Evolutionary conservation across 2,113 vertebrate genomes (phyloP).

Genomic region (Callithrix jacchus): DNA sequence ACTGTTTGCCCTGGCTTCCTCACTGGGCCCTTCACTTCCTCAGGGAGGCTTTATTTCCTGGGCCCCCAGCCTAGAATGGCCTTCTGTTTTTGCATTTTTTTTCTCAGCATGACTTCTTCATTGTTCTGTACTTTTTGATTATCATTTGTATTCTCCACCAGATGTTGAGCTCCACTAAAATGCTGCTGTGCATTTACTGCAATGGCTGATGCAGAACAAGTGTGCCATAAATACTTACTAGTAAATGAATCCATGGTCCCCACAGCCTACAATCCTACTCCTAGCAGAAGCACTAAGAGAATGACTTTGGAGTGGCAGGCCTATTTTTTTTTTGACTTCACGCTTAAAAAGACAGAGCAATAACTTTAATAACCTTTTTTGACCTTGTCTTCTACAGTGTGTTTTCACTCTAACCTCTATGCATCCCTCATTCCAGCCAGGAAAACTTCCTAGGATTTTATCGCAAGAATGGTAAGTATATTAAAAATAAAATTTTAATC

Average conservation of each 20-base stretch:
- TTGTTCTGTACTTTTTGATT: neutral
- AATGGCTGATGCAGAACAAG: neutral
- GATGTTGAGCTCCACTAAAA: neutral
- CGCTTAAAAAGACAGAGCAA: neutral
- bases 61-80: neutral
- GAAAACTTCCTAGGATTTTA: neutral
- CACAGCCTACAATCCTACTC: neutral
- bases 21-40: neutral
- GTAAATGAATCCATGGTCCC: neutral
- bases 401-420: neutral
- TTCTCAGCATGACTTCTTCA: neutral
- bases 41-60: neutral
- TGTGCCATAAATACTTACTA: neutral
- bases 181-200: neutral
- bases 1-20: neutral
- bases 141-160: neutral
- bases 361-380: neutral
- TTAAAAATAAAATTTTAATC: neutral
- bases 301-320: neutral
- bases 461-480: neutral
- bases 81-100: neutral
- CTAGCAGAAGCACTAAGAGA: neutral
- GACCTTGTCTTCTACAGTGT: neutral
- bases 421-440: neutral
- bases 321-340: neutral